Percentiles rank a stretch among this genome's conserved stretches.
Conservation (phyloP, 2,113 vertebrate genomes). For the Riparia riparia region DNA sequence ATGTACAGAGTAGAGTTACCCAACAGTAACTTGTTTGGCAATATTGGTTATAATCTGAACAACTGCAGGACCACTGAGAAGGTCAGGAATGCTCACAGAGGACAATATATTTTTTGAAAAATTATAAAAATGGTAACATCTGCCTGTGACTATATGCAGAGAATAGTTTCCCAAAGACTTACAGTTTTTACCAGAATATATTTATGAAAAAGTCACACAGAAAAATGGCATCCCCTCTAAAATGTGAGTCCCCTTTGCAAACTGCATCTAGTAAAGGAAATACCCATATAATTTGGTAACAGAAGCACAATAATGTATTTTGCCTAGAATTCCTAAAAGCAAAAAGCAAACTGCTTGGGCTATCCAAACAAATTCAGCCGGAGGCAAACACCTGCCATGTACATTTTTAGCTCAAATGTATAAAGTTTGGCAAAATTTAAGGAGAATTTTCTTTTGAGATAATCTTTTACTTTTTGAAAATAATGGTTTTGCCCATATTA, state of each 20-base stretch:
- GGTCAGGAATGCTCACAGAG: neutral
- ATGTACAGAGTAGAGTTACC: neutral
- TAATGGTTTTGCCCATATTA: neutral
- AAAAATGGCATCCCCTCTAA: neutral
- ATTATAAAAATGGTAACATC: neutral
- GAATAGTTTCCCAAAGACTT: neutral
- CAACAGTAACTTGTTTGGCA: neutral
- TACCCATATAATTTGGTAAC: neutral
- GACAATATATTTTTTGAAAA: neutral
- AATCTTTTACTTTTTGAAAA: neutral
- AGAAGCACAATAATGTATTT: neutral
- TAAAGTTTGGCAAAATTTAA: constrained; percentile 4
- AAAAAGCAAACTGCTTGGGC: neutral
- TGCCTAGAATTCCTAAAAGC: neutral
- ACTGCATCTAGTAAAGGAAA: neutral
- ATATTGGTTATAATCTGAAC: neutral
- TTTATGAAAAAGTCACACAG: neutral
- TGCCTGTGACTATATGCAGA: neutral
- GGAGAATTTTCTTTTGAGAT: neutral
- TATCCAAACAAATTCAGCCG: neutral
- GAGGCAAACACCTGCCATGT: neutral
- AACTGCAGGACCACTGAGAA: neutral
- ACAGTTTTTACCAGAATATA: neutral
- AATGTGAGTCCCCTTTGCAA: neutral
- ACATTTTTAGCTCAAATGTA: constrained; percentile 4